Evolutionary conservation across 2,113 vertebrate species (phyloP).

Genomic region (Columbina picui): DNA sequence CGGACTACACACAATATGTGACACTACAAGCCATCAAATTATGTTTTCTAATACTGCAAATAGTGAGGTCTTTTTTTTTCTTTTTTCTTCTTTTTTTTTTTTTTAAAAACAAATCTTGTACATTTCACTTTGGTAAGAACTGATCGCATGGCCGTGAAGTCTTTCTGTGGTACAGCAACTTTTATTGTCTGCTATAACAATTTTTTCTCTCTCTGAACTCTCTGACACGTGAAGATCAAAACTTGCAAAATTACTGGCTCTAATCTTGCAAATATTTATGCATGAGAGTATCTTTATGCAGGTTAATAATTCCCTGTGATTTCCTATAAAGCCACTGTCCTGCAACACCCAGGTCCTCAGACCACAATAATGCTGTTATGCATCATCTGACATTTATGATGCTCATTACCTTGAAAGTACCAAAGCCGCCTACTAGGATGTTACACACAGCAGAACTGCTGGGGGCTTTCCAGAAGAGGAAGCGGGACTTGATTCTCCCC

Average conservation of each 20-base stretch:
- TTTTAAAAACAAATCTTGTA: background rate
- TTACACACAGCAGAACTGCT: background rate
- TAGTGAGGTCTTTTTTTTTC: background rate
- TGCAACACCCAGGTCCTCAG: background rate
- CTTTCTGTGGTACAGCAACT: background rate
- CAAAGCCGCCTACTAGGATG: background rate
- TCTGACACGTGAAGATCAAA: background rate
- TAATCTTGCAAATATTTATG: background rate
- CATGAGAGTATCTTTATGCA: background rate
- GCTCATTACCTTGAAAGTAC: background rate
- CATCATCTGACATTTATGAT: background rate
- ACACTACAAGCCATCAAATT: background rate
- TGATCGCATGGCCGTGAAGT: rapidly evolving
- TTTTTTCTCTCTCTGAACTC: background rate
- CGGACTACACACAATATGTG: rapidly evolving
- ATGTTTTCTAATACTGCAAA: background rate
- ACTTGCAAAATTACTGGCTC: background rate
- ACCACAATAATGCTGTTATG: background rate
- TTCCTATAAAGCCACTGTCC: background rate
- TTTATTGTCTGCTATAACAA: background rate
- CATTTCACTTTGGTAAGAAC: background rate
- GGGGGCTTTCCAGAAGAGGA: background rate
- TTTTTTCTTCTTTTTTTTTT: background rate
- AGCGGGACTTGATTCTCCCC: rapidly evolving
- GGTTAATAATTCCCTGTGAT: background rate